A percentile compares a stretch with the other conserved stretches of the same genome.
Evolutionary conservation across 2,888 invertebrate genomes (phyloP).

Genomic region (Cosmia pyralina): DNA sequence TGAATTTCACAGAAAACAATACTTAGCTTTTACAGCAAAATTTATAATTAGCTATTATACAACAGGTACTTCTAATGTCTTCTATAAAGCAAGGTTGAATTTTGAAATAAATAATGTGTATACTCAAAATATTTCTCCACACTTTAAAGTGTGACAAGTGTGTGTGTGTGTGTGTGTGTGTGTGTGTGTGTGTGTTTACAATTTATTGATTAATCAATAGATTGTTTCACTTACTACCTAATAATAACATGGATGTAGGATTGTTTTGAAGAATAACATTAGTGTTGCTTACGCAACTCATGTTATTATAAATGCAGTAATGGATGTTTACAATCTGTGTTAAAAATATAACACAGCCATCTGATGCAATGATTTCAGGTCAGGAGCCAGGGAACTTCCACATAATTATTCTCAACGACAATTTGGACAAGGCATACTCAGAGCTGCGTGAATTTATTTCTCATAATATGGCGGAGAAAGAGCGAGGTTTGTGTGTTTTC

Average conservation of each 20-base stretch:
- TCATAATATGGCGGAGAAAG: conserved; percentile 90
- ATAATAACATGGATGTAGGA: conserved; percentile 3
- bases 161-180: too few relatives aligned
- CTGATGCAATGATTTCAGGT: conserved; percentile 77
- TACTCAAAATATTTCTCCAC: neutral
- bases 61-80: neutral
- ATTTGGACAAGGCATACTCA: conserved; percentile 94
- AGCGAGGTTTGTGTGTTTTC: conserved; percentile 80
- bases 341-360: conserved; percentile 44
- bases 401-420: conserved; percentile 94
- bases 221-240: neutral
- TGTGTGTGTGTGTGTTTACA: too few relatives aligned
- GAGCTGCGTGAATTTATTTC: conserved; percentile 93
- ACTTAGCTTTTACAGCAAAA: neutral
- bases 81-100: neutral
- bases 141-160: too few relatives aligned
- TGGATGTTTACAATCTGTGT: conserved; percentile 42
- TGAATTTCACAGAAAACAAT: neutral
- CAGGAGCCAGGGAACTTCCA: conserved; percentile 94
- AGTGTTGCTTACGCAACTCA: conserved; percentile 26
- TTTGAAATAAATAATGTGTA: neutral
- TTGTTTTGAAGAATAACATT: conserved; percentile 28
- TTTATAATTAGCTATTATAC: neutral
- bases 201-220: too few relatives aligned
- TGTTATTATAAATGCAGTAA: conserved; percentile 28